phyloP scores from a whole-genome alignment of 2,797 vertebrate species.

The Melanotaenia boesemani region DNA sequence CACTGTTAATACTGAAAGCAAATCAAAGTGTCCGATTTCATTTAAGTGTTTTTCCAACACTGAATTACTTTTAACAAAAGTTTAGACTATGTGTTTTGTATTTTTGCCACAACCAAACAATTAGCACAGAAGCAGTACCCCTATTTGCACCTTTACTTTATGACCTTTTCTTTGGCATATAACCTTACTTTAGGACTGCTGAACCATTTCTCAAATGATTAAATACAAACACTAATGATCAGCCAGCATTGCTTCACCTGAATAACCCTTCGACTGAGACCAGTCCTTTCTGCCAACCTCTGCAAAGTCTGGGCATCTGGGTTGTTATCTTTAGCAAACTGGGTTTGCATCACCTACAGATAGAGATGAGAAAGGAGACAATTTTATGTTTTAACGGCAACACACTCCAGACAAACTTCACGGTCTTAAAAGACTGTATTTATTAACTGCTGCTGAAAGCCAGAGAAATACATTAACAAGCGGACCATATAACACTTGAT shows the following conservation, averaged over 20 bases:
- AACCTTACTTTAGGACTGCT: neutral
- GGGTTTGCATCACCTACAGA: slow-evolving; percentile 92
- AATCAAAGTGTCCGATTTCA: neutral
- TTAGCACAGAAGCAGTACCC: neutral
- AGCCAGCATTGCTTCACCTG: slow-evolving; percentile 60
- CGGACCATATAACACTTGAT: neutral
- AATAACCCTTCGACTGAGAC: slow-evolving; percentile 94
- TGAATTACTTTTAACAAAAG: neutral
- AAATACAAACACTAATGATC: neutral
- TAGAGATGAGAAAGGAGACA: neutral
- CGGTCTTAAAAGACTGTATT: neutral
- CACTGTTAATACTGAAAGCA: neutral
- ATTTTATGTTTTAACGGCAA: neutral
- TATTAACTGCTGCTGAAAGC: slow-evolving; percentile 13
- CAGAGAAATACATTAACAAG: neutral
- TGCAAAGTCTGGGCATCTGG: slow-evolving; percentile 95
- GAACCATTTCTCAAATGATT: neutral
- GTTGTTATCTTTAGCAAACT: slow-evolving; percentile 96
- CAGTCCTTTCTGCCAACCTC: slow-evolving; percentile 92
- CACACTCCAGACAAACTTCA: neutral
- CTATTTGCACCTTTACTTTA: neutral
- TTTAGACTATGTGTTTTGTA: neutral
- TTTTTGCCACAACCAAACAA: neutral
- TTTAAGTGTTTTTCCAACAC: neutral
- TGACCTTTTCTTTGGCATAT: neutral